These are phyloP conservation scores for Muntiacus reevesi DNA, from an alignment of 2,113 vertebrate genomes.

Conservation along the genomic window DNA sequence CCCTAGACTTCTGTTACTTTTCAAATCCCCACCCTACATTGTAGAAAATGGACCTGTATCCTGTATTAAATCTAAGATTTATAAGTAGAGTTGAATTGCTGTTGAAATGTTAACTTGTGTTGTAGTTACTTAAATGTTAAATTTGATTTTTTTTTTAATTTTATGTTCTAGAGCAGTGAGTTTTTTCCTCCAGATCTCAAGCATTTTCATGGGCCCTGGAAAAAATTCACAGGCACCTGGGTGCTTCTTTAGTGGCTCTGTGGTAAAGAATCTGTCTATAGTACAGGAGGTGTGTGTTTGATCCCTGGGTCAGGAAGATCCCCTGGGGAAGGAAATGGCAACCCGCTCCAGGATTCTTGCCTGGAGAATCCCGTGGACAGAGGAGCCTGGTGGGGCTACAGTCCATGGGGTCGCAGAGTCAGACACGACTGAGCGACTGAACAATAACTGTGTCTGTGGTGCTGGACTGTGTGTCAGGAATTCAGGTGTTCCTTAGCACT, in stretches of 20 bases:
- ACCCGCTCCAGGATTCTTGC: neutral
- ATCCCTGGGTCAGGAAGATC: neutral
- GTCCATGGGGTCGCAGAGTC: neutral
- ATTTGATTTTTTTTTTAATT: neutral
- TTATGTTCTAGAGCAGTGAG: neutral
- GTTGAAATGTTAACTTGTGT: neutral
- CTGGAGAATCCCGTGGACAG: neutral
- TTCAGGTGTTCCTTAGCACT: neutral
- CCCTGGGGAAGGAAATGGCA: neutral
- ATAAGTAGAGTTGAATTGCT: neutral
- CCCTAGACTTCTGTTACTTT: neutral
- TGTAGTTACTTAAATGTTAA: neutral
- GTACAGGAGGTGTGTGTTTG: neutral
- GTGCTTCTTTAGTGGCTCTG: neutral
- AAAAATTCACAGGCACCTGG: neutral
- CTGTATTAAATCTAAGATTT: neutral
- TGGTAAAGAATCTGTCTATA: neutral
- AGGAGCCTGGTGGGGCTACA: neutral
- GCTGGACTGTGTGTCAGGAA: neutral
- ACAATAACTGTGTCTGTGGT: neutral
- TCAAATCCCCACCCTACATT: neutral
- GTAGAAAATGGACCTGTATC: neutral
- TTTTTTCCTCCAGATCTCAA: neutral
- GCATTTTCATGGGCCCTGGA: neutral
- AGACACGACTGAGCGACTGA: accelerated